These are phyloP conservation scores for Xenopus laevis DNA, from an alignment of 2,113 vertebrate species.

Conservation along the genomic window DNA sequence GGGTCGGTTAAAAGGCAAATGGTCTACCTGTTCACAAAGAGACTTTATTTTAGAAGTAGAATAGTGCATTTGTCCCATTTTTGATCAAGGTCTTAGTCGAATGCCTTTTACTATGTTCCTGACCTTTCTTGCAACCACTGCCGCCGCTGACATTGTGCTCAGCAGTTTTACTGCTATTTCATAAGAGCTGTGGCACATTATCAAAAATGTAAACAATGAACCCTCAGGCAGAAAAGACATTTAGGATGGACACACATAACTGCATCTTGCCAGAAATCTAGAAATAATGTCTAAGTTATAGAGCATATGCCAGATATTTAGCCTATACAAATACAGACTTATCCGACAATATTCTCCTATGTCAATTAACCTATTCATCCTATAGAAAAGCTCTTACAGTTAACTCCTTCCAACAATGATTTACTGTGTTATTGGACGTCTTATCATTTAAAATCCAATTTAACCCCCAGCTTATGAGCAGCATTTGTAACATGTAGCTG, in stretches of 20 bases:
- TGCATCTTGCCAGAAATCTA: neutral
- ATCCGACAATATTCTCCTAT: neutral
- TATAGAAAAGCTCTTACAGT: no score
- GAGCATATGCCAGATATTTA: neutral
- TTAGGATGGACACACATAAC: neutral
- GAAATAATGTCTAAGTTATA: neutral
- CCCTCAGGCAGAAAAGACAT: neutral
- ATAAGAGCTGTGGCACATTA: neutral
- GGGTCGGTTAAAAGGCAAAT: no score
- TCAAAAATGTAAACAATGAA: neutral
- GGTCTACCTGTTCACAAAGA: no score
- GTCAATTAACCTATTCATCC: neutral
- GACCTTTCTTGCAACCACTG: no score
- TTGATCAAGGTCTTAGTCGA: no score
- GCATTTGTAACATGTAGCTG: neutral
- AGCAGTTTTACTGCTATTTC: no score
- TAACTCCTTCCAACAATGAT: neutral
- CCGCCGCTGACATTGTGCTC: no score
- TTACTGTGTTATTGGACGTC: neutral
- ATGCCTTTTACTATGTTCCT: no score
- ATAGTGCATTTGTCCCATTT: no score
- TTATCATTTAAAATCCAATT: neutral
- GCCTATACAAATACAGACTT: neutral
- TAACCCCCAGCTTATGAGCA: no score
- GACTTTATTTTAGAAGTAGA: no score